Base-by-base conservation (phyloP, 2,888 invertebrate genomes). In the Colletes collaris region DNA sequence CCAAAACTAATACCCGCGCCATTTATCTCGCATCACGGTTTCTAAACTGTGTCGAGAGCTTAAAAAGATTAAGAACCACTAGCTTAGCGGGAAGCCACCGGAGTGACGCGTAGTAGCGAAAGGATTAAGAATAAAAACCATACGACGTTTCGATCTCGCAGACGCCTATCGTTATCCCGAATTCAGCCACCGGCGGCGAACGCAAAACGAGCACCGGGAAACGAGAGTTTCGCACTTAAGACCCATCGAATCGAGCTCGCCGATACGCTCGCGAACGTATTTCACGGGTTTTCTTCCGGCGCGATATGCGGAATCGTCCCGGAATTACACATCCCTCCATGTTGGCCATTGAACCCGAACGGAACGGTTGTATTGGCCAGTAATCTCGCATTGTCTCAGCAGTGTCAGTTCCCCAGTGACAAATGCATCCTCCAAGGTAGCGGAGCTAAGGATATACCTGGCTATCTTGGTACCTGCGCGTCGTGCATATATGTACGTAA, bases 371-470 rank as follows among this genome's bases (percentile, higher is more conserved):
- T 89, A 89, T 89, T 87, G 82, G 81, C 81, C 52, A 78, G 86
- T 87, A 87, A 89, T 89, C 89, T 89, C 75, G 77, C 84, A 83
- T 88, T 89, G 89, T 88, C 89, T 89, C 87, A 55, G 82, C 69
- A 67, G 70, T 85, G 89, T 89, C 89, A 87, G 79, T 86, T 68
- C 67, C 63, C 37, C 78, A 87, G 89, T 90, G 90, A 90, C 89
- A 90, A 90, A 90, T 90, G 88, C 81, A 80, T 83, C 80, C 83
- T 84, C 69, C 58, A 76, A 75, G 79, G 80, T 64, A 78, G 44
- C 81, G 69, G 69, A 27, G 70, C 78, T 79, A 72, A 81, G 82
- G 84, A 79, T 86, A 80, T 82, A 81, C 79, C 81, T 82, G 77
- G 82, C 74, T 84, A 87, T 87, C 82, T 82, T 62, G 75, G 66